Evolutionary conservation across 2,888 invertebrate genomes (phyloP).

Genomic region (Cheilosia urbana): DNA sequence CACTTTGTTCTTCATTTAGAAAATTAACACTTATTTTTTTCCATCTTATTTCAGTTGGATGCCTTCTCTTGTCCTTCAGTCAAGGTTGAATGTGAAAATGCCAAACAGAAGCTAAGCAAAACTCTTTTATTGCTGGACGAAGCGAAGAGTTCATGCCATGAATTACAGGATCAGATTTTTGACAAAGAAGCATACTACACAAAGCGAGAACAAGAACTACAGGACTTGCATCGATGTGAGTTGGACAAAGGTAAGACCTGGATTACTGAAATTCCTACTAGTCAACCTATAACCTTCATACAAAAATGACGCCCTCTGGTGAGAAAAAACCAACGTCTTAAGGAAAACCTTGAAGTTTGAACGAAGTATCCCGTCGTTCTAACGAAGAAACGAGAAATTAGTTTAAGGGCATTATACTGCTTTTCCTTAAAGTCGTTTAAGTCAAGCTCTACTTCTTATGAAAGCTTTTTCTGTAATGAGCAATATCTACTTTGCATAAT

Average conservation of each 20-base stretch:
- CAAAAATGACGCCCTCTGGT: too few relatives aligned
- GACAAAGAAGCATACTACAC: slow-evolving; percentile 81
- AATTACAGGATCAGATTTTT: slow-evolving; percentile 81
- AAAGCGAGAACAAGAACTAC: slow-evolving; percentile 80
- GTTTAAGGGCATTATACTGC: too few relatives aligned
- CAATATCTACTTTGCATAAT: neutral
- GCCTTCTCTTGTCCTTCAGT: slow-evolving; percentile 80
- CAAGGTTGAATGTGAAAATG: slow-evolving; percentile 78
- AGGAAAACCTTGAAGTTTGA: too few relatives aligned
- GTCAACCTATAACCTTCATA: too few relatives aligned
- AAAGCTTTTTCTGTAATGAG: neutral
- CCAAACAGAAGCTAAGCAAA: slow-evolving; percentile 79
- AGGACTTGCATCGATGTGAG: slow-evolving; percentile 81
- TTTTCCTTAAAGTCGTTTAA: neutral
- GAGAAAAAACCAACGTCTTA: too few relatives aligned
- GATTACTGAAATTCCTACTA: neutral
- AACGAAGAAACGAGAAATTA: too few relatives aligned
- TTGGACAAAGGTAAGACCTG: slow-evolving; percentile 80
- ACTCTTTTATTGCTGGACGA: slow-evolving; percentile 80
- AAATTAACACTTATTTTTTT: slow-evolving; percentile 21
- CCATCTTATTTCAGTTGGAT: slow-evolving; percentile 80
- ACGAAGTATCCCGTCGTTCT: too few relatives aligned
- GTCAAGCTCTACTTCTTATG: neutral
- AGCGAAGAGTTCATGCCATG: slow-evolving; percentile 79
- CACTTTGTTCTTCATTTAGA: neutral